Evolutionary conservation across 2,888 invertebrate genomes (phyloP), one percentile per base, ranked within the genome.

Genomic region (Leucophora obtusa): DNA sequence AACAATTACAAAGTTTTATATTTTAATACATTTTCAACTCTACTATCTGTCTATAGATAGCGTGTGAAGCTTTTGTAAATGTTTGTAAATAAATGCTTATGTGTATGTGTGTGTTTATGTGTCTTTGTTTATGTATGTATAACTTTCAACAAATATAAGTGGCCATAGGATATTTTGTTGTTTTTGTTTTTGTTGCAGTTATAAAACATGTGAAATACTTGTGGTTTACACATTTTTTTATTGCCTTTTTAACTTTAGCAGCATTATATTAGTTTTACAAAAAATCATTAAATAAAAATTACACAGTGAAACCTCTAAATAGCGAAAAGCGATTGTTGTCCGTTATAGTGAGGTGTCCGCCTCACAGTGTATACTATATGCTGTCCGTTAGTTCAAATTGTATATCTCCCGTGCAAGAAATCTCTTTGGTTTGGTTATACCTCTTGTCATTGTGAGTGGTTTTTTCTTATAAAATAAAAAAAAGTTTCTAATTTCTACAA

Each of bases 121-220:
- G 51, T 17, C n/a, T 50, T 51, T 51, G 11, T 47, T 47, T 18
- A 58, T 63, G 50, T 18, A 58, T 63, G 50, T 56, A 38, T 33
- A 47, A 58, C 28, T 63, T 53, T 70, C 6, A 43, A 62, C 47
- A 69, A 75, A 71, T 14, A 66, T 62, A 78, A 78, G 72, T 78
- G 72, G 66, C 47, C 56, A 72, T 62, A 56, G 60, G 56, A 72
- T 72, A 24, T 56, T 68, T n/a, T 47, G 14, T 6, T 47, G 43
- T n/a, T 47, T n/a, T 14, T 43, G 14, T 47, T 47, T 28, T 28
- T 28, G 1, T 47, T 47, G n/a, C 4, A n/a, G 43, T 47, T 47
- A 59, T 53, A 60, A 50, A 74, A 54, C 47, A 68, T 47, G 53
- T 51, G 15, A 72, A 72, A 71, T 66, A 77, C 71, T 72, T 78